Evolutionary conservation across 2,888 invertebrate genomes (phyloP).

Genomic region (Phoronis australis): DNA sequence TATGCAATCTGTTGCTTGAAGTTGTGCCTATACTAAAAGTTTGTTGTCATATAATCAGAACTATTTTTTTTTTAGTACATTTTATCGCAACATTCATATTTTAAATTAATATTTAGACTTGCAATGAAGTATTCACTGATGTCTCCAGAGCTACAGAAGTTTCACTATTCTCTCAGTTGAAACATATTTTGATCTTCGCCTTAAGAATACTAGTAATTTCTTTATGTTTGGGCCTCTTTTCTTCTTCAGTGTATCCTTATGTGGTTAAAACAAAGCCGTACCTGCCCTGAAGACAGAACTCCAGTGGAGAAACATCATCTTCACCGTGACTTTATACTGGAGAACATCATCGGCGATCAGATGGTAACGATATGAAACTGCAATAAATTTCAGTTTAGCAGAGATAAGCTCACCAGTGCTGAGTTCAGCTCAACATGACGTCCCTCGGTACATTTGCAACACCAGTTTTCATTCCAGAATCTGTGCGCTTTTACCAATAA

Average conservation of each 20-base stretch:
- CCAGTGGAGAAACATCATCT: constrained; percentile 21
- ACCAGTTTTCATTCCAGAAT: no score
- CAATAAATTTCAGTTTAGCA: no score
- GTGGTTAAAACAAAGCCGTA: constrained; percentile 30
- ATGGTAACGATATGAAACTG: no score
- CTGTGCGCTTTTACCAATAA: no score
- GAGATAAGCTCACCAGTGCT: no score
- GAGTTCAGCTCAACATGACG: no score
- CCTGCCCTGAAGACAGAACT: constrained; percentile 41
- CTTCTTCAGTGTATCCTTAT: constrained; percentile 31
- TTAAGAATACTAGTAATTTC: background rate
- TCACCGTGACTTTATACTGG: constrained; percentile 42
- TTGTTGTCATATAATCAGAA: background rate
- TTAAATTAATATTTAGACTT: background rate
- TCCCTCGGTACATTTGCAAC: no score
- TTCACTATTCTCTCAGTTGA: no score
- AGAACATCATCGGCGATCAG: constrained; percentile 44
- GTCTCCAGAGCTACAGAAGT: no score
- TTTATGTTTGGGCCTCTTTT: constrained; percentile 3
- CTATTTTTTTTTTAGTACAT: background rate
- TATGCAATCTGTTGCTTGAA: no score
- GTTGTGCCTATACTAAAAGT: no score
- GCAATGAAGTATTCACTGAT: no score
- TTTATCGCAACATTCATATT: background rate
- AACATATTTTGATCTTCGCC: background rate